phyloP scores from a whole-genome alignment of 2,888 invertebrate species.

The Invenusta paracnida region DNA sequence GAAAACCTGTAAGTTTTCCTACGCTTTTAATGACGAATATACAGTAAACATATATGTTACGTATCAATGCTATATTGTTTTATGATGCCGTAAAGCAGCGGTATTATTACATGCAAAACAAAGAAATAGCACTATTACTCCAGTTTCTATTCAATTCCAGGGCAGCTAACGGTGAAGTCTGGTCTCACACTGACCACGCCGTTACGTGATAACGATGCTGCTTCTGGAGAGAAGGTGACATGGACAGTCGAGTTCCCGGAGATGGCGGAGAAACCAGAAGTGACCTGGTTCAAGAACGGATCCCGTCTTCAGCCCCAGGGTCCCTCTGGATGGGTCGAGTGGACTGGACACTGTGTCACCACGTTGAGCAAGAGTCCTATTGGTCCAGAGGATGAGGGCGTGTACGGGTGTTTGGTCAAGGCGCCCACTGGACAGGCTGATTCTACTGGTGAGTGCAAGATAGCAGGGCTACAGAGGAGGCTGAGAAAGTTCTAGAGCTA shows the following conservation, averaged over 20 bases:
- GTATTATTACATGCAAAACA: too few species aligned
- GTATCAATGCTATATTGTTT: too few species aligned
- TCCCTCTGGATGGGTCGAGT: not conserved
- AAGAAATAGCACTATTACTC: too few species aligned
- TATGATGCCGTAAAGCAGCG: too few species aligned
- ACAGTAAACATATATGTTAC: too few species aligned
- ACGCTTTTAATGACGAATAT: too few species aligned
- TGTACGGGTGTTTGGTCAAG: not conserved
- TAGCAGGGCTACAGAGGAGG: too few species aligned
- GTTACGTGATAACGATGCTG: not conserved
- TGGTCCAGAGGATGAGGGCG: not conserved
- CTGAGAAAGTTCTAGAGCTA: too few species aligned
- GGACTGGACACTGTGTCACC: not conserved
- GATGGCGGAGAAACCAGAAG: not conserved
- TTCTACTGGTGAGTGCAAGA: not conserved
- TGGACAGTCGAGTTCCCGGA: not conserved
- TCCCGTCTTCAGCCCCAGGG: not conserved
- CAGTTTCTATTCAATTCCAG: too few species aligned
- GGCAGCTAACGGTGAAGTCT: not conserved
- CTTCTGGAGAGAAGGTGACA: not conserved
- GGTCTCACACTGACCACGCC: not conserved
- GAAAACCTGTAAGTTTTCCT: too few species aligned
- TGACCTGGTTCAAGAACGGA: slow-evolving; percentile 37
- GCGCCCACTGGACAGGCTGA: not conserved
- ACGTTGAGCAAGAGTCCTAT: not conserved